Conservation (phyloP, 2,113 vertebrate species). For the Megaptera novaeangliae region DNA sequence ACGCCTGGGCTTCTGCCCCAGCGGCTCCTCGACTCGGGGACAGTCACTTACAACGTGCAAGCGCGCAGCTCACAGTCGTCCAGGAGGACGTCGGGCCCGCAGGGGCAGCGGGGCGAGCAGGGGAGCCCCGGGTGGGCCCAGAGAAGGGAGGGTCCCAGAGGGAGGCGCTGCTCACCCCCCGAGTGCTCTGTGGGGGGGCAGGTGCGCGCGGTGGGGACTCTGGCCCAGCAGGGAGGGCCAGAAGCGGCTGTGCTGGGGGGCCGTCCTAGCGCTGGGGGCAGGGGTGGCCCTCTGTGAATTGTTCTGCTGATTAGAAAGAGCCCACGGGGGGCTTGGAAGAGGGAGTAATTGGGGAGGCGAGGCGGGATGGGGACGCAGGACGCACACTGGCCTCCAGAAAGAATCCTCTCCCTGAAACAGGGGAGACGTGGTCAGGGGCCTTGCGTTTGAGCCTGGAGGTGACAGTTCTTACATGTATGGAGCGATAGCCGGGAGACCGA, state of each 20-base stretch:
- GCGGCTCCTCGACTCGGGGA: too few relatives aligned
- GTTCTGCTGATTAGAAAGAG: not conserved
- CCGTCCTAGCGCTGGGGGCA: not conserved
- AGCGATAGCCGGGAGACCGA: not conserved
- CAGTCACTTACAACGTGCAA: accelerated
- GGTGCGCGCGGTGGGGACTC: not conserved
- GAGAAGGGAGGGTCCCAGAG: not conserved
- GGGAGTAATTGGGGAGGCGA: too few relatives aligned
- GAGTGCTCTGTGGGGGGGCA: not conserved
- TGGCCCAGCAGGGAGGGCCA: not conserved
- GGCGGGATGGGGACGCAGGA: not conserved
- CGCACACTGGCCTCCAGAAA: not conserved
- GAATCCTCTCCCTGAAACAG: not conserved
- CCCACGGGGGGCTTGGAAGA: not conserved
- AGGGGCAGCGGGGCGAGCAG: accelerated
- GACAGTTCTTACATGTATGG: not conserved
- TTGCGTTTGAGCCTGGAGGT: not conserved
- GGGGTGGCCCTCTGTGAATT: accelerated
- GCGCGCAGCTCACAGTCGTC: accelerated
- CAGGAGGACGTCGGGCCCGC: not conserved
- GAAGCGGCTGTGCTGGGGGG: too few relatives aligned
- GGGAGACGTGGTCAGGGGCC: not conserved
- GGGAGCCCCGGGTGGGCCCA: not conserved
- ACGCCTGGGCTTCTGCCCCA: not conserved
- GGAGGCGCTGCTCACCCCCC: accelerated